These are phyloP conservation scores for Phoenicopterus ruber DNA, from an alignment of 2,113 vertebrate species.

Conservation along the genomic window DNA sequence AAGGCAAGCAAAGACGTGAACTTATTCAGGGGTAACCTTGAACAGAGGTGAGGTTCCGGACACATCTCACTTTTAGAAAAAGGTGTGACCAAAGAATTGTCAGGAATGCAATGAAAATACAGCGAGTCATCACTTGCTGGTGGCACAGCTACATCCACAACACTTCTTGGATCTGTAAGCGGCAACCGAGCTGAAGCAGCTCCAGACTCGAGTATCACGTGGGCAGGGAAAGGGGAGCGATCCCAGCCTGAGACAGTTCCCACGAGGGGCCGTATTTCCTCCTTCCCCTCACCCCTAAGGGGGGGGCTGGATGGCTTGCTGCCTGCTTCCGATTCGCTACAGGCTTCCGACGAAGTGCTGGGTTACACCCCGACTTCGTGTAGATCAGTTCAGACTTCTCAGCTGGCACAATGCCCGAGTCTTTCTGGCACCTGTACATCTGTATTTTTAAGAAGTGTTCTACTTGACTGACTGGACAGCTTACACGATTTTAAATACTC, in stretches of 20 bases:
- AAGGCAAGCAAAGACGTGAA: not conserved
- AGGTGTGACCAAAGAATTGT: not conserved
- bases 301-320: not conserved
- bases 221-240: not conserved
- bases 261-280: accelerated
- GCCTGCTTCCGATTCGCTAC: not conserved
- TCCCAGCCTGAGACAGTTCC: not conserved
- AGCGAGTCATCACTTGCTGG: not conserved
- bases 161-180: not conserved
- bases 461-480: not conserved
- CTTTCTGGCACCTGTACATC: not conserved
- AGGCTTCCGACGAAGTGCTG: accelerated
- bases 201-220: accelerated
- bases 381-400: not conserved
- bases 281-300: not conserved
- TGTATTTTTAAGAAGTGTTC: not conserved
- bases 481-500: not conserved
- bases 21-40: not conserved
- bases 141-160: not conserved
- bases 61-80: not conserved
- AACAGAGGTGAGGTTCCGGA: not conserved
- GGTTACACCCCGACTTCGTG: not conserved
- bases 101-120: not conserved
- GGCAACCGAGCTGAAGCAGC: not conserved
- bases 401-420: accelerated